A percentile compares a stretch with the other conserved stretches of the same genome.
Evolutionary conservation across 2,888 invertebrate genomes (phyloP).

Genomic region (Adelphocoris suturalis): DNA sequence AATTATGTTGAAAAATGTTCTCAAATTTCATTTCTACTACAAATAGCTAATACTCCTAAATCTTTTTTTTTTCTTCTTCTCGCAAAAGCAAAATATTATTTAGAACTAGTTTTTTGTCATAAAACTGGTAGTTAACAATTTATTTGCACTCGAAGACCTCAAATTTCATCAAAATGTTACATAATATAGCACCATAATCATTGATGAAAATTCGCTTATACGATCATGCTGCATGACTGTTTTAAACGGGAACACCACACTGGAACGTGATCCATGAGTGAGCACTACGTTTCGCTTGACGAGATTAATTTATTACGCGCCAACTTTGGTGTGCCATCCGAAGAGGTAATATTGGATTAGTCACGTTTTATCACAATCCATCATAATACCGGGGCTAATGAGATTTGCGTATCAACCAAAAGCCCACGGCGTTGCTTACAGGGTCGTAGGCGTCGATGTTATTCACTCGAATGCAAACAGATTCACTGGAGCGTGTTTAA

Average conservation of each 20-base stretch:
- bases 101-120: too few species aligned
- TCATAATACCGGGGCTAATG: not conserved
- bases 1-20: too few species aligned
- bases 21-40: too few species aligned
- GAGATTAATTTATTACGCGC: not conserved
- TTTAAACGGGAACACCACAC: not conserved
- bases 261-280: not conserved
- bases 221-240: too few species aligned
- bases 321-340: not conserved
- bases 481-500: not conserved
- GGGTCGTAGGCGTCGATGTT: not conserved
- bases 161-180: too few species aligned
- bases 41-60: too few species aligned
- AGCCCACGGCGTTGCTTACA: not conserved
- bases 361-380: conserved; percentile 19
- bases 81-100: too few species aligned
- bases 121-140: too few species aligned
- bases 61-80: too few species aligned
- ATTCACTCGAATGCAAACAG: not conserved
- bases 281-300: not conserved
- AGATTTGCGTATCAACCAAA: not conserved
- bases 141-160: too few species aligned
- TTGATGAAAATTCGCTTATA: too few species aligned
- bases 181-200: too few species aligned
- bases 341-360: not conserved